A percentile compares a stretch with the other conserved stretches of the same genome.
Evolutionary conservation across 2,888 invertebrate species (phyloP).

Genomic region (Hypselothyrea guttata): DNA sequence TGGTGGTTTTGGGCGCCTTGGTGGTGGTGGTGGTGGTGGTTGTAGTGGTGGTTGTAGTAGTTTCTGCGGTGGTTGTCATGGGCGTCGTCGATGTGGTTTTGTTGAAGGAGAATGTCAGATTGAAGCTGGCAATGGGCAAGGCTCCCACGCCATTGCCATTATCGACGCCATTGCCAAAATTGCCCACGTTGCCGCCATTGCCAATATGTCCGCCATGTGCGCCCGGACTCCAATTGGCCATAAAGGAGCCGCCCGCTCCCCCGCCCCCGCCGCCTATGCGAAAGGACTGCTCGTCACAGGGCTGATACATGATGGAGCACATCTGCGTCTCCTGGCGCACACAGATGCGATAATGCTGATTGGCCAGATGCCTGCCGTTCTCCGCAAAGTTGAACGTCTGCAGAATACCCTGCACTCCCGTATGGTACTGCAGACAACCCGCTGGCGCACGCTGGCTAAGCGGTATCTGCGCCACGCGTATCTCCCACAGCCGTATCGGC

Average conservation of each 20-base stretch:
- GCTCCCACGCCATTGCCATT: background rate
- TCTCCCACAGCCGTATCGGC: conserved; percentile 89
- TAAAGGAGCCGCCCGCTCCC: conserved; percentile 25
- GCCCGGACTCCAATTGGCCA: conserved; percentile 6
- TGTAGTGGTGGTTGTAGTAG: too few relatives aligned
- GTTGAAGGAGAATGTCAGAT: too few relatives aligned
- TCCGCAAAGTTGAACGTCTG: conserved; percentile 92
- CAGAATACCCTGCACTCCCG: conserved; percentile 84
- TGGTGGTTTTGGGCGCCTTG: conserved; percentile 20
- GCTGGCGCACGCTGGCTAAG: conserved; percentile 90
- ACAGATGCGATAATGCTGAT: conserved; percentile 90
- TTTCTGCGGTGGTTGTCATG: too few relatives aligned
- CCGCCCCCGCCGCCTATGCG: conserved; percentile 84
- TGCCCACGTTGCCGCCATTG: conserved; percentile 1
- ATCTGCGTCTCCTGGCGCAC: conserved; percentile 87
- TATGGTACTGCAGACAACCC: conserved; percentile 89
- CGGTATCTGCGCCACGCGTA: conserved; percentile 89
- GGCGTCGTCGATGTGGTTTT: too few relatives aligned
- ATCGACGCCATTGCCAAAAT: conserved; percentile 7
- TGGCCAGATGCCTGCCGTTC: conserved; percentile 90
- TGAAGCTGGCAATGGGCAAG: too few relatives aligned
- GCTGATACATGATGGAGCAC: conserved; percentile 90
- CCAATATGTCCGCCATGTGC: conserved; percentile 11
- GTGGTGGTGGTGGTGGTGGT: background rate
- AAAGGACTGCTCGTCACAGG: conserved; percentile 90